Base-by-base conservation (phyloP, 2,888 invertebrate species). In the Spodoptera littoralis region DNA sequence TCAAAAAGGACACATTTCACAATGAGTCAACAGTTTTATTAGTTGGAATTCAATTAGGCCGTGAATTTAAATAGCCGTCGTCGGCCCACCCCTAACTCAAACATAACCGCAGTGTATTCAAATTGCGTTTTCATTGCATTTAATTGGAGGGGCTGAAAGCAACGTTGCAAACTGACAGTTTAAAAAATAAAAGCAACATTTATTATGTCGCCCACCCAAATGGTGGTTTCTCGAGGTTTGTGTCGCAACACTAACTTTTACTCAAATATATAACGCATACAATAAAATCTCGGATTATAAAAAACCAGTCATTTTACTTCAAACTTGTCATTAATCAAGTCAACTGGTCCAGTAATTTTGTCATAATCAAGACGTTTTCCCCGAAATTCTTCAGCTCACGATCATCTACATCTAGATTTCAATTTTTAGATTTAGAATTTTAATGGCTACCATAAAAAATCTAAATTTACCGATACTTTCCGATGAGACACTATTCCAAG, bases 41-140 rank as follows among this genome's bases (percentile, higher is more conserved):
- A 59, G 52, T 70, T 72, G 22, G 71, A 64, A 71, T 70, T 70
- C 64, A 75, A 71, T 71, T 71, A 71, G 49, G 52, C 24, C 13
- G 45, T 64, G 76, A 65, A 70, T 75, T 55, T 65, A 75, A 75
- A 75, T 58, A 36, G 60, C 18, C 59, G 66, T 57, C 60, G 59
- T 52, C 53, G 48, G 46, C 61, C 59, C 74, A 60, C 59, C 68
- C 76, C 63, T 71, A 63, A 72, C 42, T 76, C 58, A 61, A 61
- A 65, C 65, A 63, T 66, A 60, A 65, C 55, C 46, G 49, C 54
- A 48, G 43, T 58, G 56, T 75, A 70, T 60, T 65, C 57, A 57
- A 79, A 76, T 79, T 68, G 71, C 68, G 77, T 70, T 80, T 74
- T 75, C 70, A 75, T 71, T 53, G 63, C 64, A 65, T 67, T 73